Conservation (phyloP, 2,797 vertebrate genomes). For the Hydrolagus colliei region DNA sequence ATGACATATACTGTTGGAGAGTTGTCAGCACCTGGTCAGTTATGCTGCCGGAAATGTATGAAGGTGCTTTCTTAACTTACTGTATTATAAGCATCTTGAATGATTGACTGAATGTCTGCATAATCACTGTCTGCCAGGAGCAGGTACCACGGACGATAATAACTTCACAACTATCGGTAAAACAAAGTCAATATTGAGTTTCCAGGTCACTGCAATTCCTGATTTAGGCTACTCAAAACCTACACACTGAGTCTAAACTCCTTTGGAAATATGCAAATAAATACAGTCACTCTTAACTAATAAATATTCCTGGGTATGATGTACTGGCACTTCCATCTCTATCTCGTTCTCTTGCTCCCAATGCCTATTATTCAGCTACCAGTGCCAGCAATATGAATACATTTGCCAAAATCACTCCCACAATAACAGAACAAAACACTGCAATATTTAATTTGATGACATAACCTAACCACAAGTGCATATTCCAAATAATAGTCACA, state of each 20-base stretch:
- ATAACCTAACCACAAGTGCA: background rate
- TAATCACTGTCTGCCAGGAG: no score
- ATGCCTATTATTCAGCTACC: background rate
- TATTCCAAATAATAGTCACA: constrained; percentile 11
- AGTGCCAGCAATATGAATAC: background rate
- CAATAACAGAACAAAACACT: background rate
- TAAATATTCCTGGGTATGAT: background rate
- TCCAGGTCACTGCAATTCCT: background rate
- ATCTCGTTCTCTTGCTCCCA: background rate
- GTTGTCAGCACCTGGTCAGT: no score
- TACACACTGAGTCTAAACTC: background rate
- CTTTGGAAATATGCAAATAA: background rate
- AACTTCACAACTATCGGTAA: background rate
- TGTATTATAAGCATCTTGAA: background rate
- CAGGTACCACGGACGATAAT: background rate
- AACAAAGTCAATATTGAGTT: background rate
- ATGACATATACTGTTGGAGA: background rate
- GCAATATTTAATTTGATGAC: background rate
- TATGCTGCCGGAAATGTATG: no score
- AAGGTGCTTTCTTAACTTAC: background rate
- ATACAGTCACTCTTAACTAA: background rate
- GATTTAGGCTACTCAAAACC: background rate
- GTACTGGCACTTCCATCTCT: background rate
- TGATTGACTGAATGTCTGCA: background rate
- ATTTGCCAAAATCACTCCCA: background rate